These are phyloP conservation scores for Plutella xylostella DNA, from an alignment of 2,888 invertebrate genomes.

Conservation along the genomic window DNA sequence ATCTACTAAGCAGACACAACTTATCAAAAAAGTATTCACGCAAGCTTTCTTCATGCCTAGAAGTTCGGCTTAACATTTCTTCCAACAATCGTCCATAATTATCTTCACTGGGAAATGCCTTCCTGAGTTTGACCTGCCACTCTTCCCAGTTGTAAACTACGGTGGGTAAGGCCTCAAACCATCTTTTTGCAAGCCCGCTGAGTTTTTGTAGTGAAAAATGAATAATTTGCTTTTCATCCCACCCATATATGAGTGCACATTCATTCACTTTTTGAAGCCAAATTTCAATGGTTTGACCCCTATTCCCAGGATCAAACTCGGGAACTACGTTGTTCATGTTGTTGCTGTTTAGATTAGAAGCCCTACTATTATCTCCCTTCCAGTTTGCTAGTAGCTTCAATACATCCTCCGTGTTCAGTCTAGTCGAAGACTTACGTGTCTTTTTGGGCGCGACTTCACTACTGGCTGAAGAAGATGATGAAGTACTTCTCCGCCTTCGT, in stretches of 20 bases:
- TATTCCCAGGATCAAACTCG: background rate
- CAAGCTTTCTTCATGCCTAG: background rate
- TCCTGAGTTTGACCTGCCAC: background rate
- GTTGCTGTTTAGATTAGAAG: no score
- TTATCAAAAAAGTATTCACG: constrained; percentile 3
- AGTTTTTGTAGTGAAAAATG: background rate
- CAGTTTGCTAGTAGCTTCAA: no score
- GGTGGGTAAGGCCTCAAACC: background rate
- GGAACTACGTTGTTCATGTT: background rate
- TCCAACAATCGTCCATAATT: constrained; percentile 5
- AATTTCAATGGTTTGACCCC: background rate
- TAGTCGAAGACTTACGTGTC: no score
- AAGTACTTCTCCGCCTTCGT: no score
- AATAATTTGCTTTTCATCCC: background rate
- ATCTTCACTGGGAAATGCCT: constrained; percentile 6
- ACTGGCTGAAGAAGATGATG: no score
- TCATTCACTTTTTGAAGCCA: constrained; percentile 3
- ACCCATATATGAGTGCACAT: background rate
- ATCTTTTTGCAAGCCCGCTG: background rate
- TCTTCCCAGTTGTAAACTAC: background rate
- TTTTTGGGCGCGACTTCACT: no score
- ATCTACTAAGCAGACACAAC: constrained; percentile 2
- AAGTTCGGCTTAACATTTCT: constrained; percentile 4
- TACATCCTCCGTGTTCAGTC: no score
- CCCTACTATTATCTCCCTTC: no score